Evolutionary conservation across 37 sponge, comb jelly and placozoan genomes (phyloP).

Genomic region (Tethya wilhelma): DNA sequence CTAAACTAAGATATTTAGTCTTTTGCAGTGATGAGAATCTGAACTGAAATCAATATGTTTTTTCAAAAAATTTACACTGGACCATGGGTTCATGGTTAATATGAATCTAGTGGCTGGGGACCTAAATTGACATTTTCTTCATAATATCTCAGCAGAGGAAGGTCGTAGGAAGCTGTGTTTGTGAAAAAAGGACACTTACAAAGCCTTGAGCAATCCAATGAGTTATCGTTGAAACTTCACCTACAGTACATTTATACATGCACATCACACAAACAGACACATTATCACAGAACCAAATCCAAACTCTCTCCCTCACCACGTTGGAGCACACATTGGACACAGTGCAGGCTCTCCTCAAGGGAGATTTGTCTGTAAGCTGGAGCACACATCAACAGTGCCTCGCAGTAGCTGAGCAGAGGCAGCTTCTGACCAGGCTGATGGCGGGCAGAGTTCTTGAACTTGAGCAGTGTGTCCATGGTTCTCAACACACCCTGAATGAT

Average conservation of each 20-base stretch:
- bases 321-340: constrained; percentile 31
- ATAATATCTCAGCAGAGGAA: no score
- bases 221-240: not conserved
- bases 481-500: constrained; percentile 45
- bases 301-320: constrained; percentile 7
- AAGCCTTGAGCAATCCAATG: constrained; percentile 40
- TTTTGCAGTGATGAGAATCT: no score
- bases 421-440: constrained; percentile 1
- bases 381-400: constrained; percentile 24
- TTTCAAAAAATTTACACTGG: no score
- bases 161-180: no score
- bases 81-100: no score
- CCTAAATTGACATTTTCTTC: no score
- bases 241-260: not conserved
- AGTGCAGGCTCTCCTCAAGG: constrained; percentile 23
- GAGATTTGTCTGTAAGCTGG: constrained; percentile 24
- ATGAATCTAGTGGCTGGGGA: no score
- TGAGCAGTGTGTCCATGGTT: constrained; percentile 22
- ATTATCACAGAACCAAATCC: no score
- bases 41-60: no score
- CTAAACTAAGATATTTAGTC: no score
- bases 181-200: not conserved
- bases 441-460: constrained; percentile 18
- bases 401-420: constrained; percentile 45
- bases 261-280: no score